These are phyloP conservation scores for Smutsia gigantea DNA, from an alignment of 2,797 vertebrate genomes.

Conservation along the genomic window DNA sequence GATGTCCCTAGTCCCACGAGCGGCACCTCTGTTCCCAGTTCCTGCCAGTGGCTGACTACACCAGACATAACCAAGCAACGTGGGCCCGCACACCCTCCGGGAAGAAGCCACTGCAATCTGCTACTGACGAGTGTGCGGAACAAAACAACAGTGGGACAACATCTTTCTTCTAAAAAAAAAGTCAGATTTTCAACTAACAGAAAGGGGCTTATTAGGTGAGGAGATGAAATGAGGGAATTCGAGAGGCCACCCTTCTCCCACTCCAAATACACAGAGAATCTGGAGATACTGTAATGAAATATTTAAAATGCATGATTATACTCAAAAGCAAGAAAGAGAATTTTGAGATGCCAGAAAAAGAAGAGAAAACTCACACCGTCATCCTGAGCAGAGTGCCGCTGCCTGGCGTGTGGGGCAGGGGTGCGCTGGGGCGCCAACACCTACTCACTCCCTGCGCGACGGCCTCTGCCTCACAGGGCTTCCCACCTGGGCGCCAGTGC, in stretches of 20 bases:
- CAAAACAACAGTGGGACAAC: neutral
- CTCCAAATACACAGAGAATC: conserved; percentile 40
- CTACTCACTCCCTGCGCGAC: too few species aligned
- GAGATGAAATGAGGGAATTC: neutral
- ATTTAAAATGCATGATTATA: neutral
- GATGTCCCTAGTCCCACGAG: neutral
- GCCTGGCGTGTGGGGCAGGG: neutral
- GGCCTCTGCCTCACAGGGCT: neutral
- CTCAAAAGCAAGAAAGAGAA: conserved; percentile 24
- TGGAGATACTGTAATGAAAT: neutral
- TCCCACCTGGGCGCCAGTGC: neutral
- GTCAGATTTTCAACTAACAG: conserved; percentile 11
- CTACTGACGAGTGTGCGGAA: neutral
- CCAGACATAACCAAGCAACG: neutral
- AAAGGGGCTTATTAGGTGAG: neutral
- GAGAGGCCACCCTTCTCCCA: neutral
- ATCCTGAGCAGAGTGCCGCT: neutral
- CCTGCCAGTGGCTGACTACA: neutral
- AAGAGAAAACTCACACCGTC: neutral
- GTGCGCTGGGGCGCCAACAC: accelerated
- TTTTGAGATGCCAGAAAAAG: neutral
- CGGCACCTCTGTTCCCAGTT: neutral
- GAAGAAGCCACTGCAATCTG: neutral
- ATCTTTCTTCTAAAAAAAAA: neutral
- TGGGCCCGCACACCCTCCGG: neutral